phyloP scores from a whole-genome alignment of 2,888 invertebrate species.

The Lepidochrysops patricia region DNA sequence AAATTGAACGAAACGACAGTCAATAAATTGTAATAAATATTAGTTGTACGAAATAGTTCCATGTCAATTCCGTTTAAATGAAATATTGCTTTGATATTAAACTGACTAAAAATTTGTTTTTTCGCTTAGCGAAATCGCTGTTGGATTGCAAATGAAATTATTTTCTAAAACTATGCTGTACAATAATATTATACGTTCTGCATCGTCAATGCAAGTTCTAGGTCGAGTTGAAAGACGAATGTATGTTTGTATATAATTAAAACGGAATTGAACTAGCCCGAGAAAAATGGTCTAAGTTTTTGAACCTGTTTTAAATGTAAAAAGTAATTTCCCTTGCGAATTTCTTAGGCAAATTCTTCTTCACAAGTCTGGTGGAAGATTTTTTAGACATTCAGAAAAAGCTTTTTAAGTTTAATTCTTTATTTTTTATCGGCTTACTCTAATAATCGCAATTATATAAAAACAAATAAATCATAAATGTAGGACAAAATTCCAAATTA shows the following conservation, averaged over 20 bases:
- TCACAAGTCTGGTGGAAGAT: no score
- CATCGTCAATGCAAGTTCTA: background rate
- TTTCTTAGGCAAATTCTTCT: no score
- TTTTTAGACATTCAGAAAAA: no score
- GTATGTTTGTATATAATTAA: background rate
- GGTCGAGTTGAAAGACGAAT: background rate
- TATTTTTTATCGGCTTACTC: no score
- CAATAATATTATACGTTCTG: no score
- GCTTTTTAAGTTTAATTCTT: no score
- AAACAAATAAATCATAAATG: background rate
- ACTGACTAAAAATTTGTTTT: background rate
- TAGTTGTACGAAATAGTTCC: background rate
- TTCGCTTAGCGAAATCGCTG: no score
- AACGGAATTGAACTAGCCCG: background rate
- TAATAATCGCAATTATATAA: background rate
- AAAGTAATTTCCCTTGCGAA: no score
- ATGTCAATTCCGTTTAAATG: background rate
- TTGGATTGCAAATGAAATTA: no score
- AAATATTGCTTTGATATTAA: background rate
- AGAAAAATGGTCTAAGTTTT: background rate
- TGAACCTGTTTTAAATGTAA: no score
- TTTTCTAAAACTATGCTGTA: no score
- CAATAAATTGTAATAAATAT: background rate
- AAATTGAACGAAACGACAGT: background rate
- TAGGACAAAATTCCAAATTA: background rate